Percentiles rank a stretch among this genome's conserved stretches.
phyloP scores from a whole-genome alignment of 2,888 invertebrate genomes.

The Mythimna lalbum region DNA sequence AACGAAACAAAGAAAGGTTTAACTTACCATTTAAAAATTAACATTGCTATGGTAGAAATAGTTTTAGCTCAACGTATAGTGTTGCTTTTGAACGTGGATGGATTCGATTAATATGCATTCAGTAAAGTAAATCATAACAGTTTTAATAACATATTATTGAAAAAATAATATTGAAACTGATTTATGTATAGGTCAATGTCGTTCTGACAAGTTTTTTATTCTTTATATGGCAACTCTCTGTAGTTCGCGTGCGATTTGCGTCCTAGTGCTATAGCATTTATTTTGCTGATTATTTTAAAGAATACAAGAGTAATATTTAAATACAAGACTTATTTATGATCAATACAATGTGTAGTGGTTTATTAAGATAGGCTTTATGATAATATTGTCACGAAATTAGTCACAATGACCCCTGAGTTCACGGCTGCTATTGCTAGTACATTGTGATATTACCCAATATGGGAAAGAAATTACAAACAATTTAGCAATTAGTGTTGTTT shows the following conservation, averaged over 20 bases:
- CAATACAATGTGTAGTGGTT: conserved; percentile 61
- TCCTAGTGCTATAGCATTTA: conserved; percentile 77
- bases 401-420: conserved; percentile 83
- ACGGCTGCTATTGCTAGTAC: conserved; percentile 83
- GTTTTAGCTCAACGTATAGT: background rate
- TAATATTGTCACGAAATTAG: conserved; percentile 70
- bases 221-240: conserved; percentile 65
- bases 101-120: background rate
- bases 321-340: conserved; percentile 46
- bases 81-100: background rate
- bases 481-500: conserved; percentile 70
- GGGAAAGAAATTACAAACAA: conserved; percentile 80
- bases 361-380: conserved; percentile 50
- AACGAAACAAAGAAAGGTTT: conserved; percentile 1
- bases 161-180: background rate
- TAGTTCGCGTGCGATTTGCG: conserved; percentile 86
- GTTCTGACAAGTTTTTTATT: background rate
- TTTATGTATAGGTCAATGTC: background rate
- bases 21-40: conserved; percentile 26
- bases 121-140: background rate
- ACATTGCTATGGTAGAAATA: conserved; percentile 30
- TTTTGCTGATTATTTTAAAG: conserved; percentile 71
- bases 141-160: background rate
- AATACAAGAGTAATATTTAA: conserved; percentile 60
- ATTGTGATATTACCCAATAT: conserved; percentile 84